Conservation (phyloP, 2,888 invertebrate species). For the Sesia bembeciformis region DNA sequence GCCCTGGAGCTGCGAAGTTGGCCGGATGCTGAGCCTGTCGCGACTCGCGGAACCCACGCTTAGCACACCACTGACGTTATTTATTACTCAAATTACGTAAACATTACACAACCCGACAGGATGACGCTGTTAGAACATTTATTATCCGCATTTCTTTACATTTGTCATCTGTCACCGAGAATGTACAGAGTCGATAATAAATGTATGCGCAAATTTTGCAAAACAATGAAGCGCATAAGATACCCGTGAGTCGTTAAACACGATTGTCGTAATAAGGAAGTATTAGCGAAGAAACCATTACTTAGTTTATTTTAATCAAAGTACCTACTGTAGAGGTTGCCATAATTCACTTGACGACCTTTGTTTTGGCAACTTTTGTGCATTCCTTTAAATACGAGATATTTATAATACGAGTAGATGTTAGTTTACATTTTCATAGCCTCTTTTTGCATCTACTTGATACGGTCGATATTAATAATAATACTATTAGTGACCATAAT, state of each 20-base stretch:
- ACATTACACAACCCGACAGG: slow-evolving; percentile 13
- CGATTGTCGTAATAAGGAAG: no score
- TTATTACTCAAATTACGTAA: slow-evolving; percentile 14
- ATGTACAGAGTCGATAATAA: slow-evolving; percentile 1
- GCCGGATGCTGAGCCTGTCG: slow-evolving; percentile 14
- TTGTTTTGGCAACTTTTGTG: no score
- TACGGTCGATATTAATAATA: no score
- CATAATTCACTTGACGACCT: no score
- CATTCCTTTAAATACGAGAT: no score
- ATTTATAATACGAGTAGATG: no score
- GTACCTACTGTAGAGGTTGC: no score
- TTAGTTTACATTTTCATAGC: no score
- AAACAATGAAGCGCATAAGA: slow-evolving; percentile 1
- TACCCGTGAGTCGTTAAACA: neutral
- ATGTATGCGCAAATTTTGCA: slow-evolving; percentile 3
- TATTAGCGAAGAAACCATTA: no score
- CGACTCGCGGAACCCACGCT: slow-evolving; percentile 8
- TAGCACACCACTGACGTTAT: neutral
- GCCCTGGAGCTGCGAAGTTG: slow-evolving; percentile 14
- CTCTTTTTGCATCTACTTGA: no score
- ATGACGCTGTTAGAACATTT: slow-evolving; percentile 14
- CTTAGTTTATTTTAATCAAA: no score
- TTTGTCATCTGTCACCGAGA: slow-evolving; percentile 3
- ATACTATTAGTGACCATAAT: no score
- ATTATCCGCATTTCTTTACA: slow-evolving; percentile 10